Evolutionary conservation across 2,113 vertebrate species (phyloP).

Genomic region (Aviceda subcristata): DNA sequence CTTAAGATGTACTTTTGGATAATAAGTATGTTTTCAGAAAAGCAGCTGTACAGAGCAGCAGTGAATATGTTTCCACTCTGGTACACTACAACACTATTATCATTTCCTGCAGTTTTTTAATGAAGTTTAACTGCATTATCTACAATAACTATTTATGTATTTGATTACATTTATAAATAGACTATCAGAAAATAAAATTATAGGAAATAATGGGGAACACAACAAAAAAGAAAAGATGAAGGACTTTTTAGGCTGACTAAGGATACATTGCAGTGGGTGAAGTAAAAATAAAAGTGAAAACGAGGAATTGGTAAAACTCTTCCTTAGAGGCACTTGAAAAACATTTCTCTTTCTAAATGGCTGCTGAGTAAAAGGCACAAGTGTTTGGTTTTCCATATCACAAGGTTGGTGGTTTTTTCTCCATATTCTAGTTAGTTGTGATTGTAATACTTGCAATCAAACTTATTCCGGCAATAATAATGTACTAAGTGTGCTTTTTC

Average conservation of each 20-base stretch:
- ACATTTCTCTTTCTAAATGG: not conserved
- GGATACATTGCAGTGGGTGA: not conserved
- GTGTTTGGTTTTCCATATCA: not conserved
- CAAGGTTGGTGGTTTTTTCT: not conserved
- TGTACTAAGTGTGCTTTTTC: not conserved
- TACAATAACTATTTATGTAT: not conserved
- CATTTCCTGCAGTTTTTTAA: not conserved
- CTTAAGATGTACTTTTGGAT: not conserved
- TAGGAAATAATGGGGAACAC: not conserved
- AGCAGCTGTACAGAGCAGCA: not conserved
- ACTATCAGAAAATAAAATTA: not conserved
- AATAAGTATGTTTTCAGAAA: not conserved
- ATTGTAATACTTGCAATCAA: not conserved
- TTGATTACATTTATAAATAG: constrained; percentile 13
- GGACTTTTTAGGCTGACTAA: not conserved
- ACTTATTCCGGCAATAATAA: not conserved
- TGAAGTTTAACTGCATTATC: constrained; percentile 6
- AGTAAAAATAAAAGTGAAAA: not conserved
- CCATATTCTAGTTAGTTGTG: not conserved
- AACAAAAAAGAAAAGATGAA: not conserved
- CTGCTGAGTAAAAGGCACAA: not conserved
- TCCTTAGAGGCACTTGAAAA: not conserved
- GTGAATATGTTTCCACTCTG: not conserved
- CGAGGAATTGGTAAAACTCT: not conserved
- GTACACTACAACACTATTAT: not conserved